phyloP scores from a whole-genome alignment of 2,888 invertebrate genomes.

The Erpobdella octoculata region DNA sequence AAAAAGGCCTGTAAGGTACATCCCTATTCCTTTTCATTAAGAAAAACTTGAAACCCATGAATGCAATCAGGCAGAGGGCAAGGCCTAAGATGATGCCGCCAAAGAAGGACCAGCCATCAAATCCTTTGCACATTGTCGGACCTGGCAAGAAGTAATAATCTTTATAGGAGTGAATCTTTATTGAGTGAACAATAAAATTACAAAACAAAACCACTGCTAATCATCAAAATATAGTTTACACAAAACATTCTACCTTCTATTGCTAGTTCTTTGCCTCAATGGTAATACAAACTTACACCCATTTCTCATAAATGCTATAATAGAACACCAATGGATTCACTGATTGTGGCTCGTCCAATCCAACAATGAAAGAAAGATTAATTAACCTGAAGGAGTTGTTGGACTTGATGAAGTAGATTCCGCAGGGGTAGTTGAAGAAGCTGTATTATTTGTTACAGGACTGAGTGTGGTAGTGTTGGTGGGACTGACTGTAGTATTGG shows the following conservation, averaged over 20 bases:
- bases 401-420: not conserved
- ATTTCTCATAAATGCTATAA: too few relatives aligned
- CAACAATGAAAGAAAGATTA: not conserved
- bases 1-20: constrained; percentile 13
- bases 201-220: too few relatives aligned
- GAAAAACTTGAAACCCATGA: constrained; percentile 10
- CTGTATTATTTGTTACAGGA: not conserved
- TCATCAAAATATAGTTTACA: too few relatives aligned
- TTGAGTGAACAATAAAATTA: too few relatives aligned
- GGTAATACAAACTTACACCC: too few relatives aligned
- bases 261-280: not conserved
- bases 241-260: too few relatives aligned
- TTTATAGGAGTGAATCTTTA: not conserved
- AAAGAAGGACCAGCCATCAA: constrained; percentile 23
- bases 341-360: too few relatives aligned
- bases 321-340: too few relatives aligned
- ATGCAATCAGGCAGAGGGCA: not conserved
- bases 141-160: not conserved
- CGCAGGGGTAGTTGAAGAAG: not conserved
- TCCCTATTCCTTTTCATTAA: not conserved
- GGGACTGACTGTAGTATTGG: not conserved
- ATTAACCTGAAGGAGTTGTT: not conserved
- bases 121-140: constrained; percentile 5
- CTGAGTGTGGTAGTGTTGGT: not conserved
- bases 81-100: constrained; percentile 22